Base-by-base conservation (phyloP, 2,797 vertebrate species). In the Menidia menidia region DNA sequence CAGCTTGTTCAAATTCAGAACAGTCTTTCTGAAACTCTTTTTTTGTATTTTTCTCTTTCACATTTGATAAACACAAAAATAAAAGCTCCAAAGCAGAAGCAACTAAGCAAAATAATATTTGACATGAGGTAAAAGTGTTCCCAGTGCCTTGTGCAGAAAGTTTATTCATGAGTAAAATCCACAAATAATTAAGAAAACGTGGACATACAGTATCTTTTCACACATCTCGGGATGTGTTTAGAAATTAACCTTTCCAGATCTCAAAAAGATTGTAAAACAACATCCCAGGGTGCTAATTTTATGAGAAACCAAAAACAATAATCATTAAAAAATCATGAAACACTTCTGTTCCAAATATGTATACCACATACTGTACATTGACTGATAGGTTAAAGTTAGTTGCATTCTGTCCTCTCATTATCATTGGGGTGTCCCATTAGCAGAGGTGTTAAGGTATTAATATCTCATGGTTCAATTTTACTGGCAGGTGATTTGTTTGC, bases 401-500 rank as follows among this genome's bases (percentile, higher is more conserved):
- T 52, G 3, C 31, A 65, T 69, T 12, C 14, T 47, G 52, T 43
- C 19, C n/a, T 31, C 42, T 64, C 15, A n/a, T 51, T 7, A 0
- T 53, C n/a, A 44, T 41, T 10, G 6, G 16, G 18, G 45, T 33
- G 53, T 19, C 15, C 65, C 44, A 47, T 44, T 71, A 68, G 15
- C 48, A 72, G 39, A 39, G 18, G 33, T 30, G 30, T 51, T 58
- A 39, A 68, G 55, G 51, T n/a, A 62, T 63, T 33, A 51, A 68
- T 67, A 71, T 53, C 76, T 47, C 72, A 45, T 51, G 48, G 64
- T 70, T 68, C 35, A 64, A 71, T 35, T 75, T 75, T 67, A 42
- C 57, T 79, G 71, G 78, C 71, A 80, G 35, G 47, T 56, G 33
- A 65, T 66, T 31, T 75, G 51, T 85, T 69, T 55, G 31, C 39